phyloP scores from a whole-genome alignment of 1,140 invertebrate species.

The Achroia grisella region DNA sequence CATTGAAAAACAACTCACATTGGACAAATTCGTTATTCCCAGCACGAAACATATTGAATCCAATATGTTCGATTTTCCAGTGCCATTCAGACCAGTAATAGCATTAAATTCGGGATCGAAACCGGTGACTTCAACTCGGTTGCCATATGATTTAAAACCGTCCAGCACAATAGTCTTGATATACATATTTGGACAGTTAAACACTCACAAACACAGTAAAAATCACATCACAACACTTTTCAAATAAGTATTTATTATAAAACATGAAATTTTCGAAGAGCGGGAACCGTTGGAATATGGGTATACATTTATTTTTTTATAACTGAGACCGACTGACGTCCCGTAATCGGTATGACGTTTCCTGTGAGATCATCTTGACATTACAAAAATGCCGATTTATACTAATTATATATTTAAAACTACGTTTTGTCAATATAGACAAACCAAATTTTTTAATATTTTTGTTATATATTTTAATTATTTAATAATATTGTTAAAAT shows the following conservation, averaged over 20 bases:
- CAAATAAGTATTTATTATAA: background rate
- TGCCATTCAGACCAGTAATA: slow-evolving; percentile 98
- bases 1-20: slow-evolving; percentile 78
- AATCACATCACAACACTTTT: background rate
- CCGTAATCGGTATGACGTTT: too few relatives aligned
- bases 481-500: too few relatives aligned
- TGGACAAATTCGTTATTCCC: slow-evolving; percentile 94
- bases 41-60: slow-evolving; percentile 99
- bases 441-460: too few relatives aligned
- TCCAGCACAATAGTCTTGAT: slow-evolving; percentile 96
- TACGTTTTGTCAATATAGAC: too few relatives aligned
- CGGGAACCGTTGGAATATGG: slow-evolving; percentile 20
- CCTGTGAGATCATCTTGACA: too few relatives aligned
- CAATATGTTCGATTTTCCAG: slow-evolving; percentile 99
- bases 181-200: slow-evolving; percentile 79
- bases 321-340: too few relatives aligned
- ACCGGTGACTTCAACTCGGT: slow-evolving; percentile 92
- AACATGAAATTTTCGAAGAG: slow-evolving; percentile 8
- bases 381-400: too few relatives aligned
- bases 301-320: slow-evolving; percentile 3
- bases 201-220: slow-evolving; percentile 1
- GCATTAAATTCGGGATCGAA: slow-evolving; percentile 98
- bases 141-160: slow-evolving; percentile 99
- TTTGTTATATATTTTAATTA: too few relatives aligned
- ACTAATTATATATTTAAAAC: too few relatives aligned